These are phyloP conservation scores for Nudaria mundana DNA, from an alignment of 2,888 invertebrate species.

Conservation along the genomic window DNA sequence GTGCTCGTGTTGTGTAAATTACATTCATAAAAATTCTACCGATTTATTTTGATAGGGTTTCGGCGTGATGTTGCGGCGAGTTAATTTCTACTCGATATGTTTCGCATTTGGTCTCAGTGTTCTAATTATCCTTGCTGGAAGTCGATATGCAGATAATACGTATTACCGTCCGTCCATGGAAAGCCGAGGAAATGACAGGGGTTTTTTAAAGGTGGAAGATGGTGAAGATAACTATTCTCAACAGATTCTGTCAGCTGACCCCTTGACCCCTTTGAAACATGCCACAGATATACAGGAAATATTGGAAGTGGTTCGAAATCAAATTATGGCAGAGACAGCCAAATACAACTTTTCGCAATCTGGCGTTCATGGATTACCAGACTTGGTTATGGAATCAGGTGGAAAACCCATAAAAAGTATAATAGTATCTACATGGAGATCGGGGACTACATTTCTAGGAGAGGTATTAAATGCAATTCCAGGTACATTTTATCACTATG, in stretches of 20 bases:
- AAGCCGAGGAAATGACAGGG: constrained; percentile 64
- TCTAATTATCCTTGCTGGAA: constrained; percentile 77
- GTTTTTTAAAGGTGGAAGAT: constrained; percentile 83
- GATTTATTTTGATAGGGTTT: constrained; percentile 45
- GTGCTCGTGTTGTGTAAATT: constrained; percentile 51
- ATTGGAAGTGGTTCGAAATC: constrained; percentile 58
- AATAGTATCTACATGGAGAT: constrained; percentile 94
- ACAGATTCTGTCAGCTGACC: constrained; percentile 54
- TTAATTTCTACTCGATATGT: constrained; percentile 78
- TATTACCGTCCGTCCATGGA: constrained; percentile 71
- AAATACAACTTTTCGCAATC: constrained; percentile 62
- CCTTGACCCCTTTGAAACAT: constrained; percentile 61
- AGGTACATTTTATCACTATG: constrained; percentile 94
- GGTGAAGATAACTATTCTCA: constrained; percentile 53
- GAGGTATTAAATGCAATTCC: constrained; percentile 92
- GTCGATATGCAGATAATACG: constrained; percentile 78
- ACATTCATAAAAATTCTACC: constrained; percentile 40
- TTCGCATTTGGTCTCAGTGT: constrained; percentile 77
- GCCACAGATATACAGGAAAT: constrained; percentile 62
- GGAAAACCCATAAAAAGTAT: constrained; percentile 89
- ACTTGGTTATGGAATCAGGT: constrained; percentile 85
- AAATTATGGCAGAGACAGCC: constrained; percentile 62
- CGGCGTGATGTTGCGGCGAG: constrained; percentile 75
- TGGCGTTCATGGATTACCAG: constrained; percentile 79
- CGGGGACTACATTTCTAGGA: constrained; percentile 94